These are phyloP conservation scores for Tachina fera DNA, from an alignment of 2,888 invertebrate genomes.

Conservation along the genomic window DNA sequence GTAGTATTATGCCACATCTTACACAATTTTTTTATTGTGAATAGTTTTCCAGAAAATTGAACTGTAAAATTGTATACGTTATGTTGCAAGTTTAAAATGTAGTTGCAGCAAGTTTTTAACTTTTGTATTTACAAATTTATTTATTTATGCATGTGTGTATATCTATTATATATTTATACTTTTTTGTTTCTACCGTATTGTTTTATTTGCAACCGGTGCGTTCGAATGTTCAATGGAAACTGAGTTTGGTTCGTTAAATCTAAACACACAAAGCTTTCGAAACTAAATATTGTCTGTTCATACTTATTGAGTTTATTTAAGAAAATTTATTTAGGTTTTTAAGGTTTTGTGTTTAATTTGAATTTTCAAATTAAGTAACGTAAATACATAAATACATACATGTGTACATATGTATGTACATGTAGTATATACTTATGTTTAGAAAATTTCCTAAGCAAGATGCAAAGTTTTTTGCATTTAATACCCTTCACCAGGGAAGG, in stretches of 20 bases:
- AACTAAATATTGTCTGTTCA: conserved; percentile 13
- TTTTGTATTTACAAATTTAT: background rate
- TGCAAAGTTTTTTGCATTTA: no score
- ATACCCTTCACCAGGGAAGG: no score
- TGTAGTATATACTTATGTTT: background rate
- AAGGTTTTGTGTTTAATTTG: conserved; percentile 3
- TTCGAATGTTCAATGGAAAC: conserved; percentile 54
- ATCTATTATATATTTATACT: background rate
- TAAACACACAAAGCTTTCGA: conserved; percentile 37
- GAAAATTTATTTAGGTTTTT: conserved; percentile 10
- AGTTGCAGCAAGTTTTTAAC: conserved; percentile 18
- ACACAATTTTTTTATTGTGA: background rate
- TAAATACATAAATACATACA: background rate
- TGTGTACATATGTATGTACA: background rate
- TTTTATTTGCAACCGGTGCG: conserved; percentile 24
- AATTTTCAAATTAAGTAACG: background rate
- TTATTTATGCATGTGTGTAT: no score
- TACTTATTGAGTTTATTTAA: conserved; percentile 16
- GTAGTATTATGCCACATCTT: conserved; percentile 16
- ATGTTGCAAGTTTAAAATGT: conserved; percentile 39
- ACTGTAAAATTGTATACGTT: background rate
- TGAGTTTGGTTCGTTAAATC: conserved; percentile 37
- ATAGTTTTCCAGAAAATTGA: background rate
- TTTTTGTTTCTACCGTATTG: conserved; percentile 6
- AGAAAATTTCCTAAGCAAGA: background rate